Percentiles rank a stretch among this genome's conserved stretches.
Evolutionary conservation across 2,797 vertebrate species (phyloP).

Genomic region (Sebastes elongatus): DNA sequence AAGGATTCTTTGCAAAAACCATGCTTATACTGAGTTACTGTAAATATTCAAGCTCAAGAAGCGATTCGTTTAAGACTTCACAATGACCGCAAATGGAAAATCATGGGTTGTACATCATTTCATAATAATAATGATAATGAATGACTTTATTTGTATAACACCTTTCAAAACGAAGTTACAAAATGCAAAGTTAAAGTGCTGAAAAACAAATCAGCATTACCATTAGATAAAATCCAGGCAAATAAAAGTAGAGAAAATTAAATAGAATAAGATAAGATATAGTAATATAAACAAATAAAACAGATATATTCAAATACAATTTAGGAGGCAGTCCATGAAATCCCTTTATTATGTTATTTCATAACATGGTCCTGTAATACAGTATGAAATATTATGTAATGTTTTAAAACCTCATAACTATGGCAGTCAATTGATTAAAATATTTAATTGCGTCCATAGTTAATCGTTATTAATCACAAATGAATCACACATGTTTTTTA

Average conservation of each 20-base stretch:
- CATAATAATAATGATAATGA: not conserved
- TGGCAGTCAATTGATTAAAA: no score
- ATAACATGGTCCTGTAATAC: not conserved
- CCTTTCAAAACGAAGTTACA: not conserved
- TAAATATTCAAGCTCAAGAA: not conserved
- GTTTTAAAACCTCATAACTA: not conserved
- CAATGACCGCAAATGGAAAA: not conserved
- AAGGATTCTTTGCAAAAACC: not conserved
- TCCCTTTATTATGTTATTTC: not conserved
- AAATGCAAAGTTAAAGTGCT: no score
- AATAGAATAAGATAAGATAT: not conserved
- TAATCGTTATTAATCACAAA: no score
- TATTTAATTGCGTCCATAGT: no score
- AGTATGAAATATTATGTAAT: not conserved
- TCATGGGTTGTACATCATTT: not conserved
- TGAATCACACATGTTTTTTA: no score
- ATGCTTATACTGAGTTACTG: not conserved
- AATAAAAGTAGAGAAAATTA: not conserved
- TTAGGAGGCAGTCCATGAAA: not conserved
- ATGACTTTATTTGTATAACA: not conserved
- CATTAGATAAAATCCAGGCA: not conserved
- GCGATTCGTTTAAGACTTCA: not conserved
- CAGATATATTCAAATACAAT: not conserved
- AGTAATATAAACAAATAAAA: not conserved
- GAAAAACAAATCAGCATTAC: not conserved